phyloP scores from a whole-genome alignment of 1,140 invertebrate species.

The Drosophila bocqueti region DNA sequence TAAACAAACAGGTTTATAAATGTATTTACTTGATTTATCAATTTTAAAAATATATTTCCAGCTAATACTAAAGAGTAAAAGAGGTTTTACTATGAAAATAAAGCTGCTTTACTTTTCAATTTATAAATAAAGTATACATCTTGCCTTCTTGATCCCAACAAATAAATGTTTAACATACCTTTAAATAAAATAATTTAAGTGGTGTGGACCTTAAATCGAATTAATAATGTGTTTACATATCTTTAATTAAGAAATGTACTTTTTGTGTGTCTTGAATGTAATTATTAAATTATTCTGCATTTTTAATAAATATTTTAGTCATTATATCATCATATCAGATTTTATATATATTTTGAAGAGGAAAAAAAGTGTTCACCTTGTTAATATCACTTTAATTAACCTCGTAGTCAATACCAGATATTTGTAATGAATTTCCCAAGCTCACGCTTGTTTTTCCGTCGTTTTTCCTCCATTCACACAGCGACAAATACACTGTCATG shows the following conservation, averaged over 20 bases:
- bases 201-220: not conserved
- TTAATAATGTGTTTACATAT: not conserved
- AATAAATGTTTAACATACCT: too few relatives aligned
- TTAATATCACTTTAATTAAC: conserved; percentile 10
- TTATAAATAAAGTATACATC: too few relatives aligned
- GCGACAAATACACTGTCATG: conserved; percentile 6
- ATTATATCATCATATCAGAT: not conserved
- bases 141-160: too few relatives aligned
- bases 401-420: conserved; percentile 1
- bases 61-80: too few relatives aligned
- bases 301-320: not conserved
- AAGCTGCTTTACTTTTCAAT: too few relatives aligned
- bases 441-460: not conserved
- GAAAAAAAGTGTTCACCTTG: not conserved
- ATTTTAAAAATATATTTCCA: too few relatives aligned
- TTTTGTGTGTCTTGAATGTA: not conserved
- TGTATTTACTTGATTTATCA: too few relatives aligned
- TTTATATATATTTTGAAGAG: not conserved
- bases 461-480: not conserved
- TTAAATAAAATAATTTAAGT: not conserved
- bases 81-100: too few relatives aligned
- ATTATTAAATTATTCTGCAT: not conserved
- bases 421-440: conserved; percentile 1
- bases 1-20: too few relatives aligned
- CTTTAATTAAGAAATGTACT: not conserved